Conservation (phyloP, 2,888 invertebrate genomes). For the Protonemura montana region DNA sequence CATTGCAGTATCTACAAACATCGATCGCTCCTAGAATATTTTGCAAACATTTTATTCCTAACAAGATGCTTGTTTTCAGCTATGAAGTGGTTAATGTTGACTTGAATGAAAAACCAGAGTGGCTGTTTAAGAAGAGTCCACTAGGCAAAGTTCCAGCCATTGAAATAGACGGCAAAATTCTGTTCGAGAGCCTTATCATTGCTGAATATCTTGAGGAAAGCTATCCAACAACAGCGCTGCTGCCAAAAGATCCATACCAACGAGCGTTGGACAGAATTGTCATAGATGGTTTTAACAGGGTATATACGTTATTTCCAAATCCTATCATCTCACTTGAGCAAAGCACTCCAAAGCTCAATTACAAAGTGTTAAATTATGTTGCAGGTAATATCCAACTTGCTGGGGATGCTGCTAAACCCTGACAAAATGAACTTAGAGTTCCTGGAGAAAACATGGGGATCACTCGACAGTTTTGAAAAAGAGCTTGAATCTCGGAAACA, state of each 20-base stretch:
- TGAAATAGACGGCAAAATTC: conserved; percentile 72
- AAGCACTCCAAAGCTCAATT: background rate
- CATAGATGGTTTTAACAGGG: conserved; percentile 69
- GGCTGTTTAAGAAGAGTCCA: conserved; percentile 73
- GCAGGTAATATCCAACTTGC: conserved; percentile 50
- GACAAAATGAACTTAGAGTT: conserved; percentile 57
- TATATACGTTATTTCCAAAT: conserved; percentile 52
- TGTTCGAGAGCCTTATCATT: conserved; percentile 82
- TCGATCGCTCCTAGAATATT: background rate
- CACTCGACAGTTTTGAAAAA: conserved; percentile 70
- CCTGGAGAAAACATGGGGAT: conserved; percentile 64
- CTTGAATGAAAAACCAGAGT: conserved; percentile 80
- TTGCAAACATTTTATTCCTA: background rate
- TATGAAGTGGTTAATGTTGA: conserved; percentile 79
- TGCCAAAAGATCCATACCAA: conserved; percentile 71
- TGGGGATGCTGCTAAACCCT: conserved; percentile 42
- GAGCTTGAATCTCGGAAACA: conserved; percentile 70
- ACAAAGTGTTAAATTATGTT: background rate
- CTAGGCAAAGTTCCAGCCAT: conserved; percentile 78
- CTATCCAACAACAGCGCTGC: conserved; percentile 71
- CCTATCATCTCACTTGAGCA: background rate
- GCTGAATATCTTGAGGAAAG: conserved; percentile 83
- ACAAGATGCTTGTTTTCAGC: conserved; percentile 55
- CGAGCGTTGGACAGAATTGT: conserved; percentile 77
- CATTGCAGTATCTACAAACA: background rate